Conservation (phyloP, 2,888 invertebrate genomes). For the Dynastes maya region DNA sequence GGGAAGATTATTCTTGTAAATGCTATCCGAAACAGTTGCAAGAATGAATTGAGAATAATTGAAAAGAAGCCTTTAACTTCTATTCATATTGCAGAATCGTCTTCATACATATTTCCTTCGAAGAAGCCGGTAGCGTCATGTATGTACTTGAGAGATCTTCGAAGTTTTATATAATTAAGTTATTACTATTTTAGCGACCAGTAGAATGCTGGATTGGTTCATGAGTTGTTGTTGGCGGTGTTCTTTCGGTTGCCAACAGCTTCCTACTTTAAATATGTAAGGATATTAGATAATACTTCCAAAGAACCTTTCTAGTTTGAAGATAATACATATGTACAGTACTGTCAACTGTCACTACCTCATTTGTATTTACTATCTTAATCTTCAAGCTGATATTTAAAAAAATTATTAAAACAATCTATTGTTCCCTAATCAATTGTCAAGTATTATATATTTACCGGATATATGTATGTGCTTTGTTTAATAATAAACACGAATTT, state of each 20-base stretch:
- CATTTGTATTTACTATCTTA: too few relatives aligned
- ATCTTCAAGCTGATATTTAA: background rate
- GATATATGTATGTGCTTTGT: too few relatives aligned
- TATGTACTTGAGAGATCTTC: slow-evolving; percentile 24
- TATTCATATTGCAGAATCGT: slow-evolving; percentile 42
- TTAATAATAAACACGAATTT: too few relatives aligned
- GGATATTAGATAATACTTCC: background rate
- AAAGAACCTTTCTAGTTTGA: too few relatives aligned
- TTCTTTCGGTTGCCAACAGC: slow-evolving; percentile 63
- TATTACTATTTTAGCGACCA: slow-evolving; percentile 53
- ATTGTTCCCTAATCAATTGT: too few relatives aligned
- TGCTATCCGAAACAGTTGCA: background rate
- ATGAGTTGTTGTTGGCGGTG: slow-evolving; percentile 64
- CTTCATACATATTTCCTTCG: slow-evolving; percentile 47
- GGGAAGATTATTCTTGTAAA: background rate
- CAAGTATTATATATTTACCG: too few relatives aligned
- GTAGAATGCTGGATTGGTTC: slow-evolving; percentile 59
- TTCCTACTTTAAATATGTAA: slow-evolving; percentile 55
- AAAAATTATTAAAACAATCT: background rate
- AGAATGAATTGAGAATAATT: background rate
- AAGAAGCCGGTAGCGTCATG: slow-evolving; percentile 42
- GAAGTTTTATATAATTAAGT: background rate
- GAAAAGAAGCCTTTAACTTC: slow-evolving; percentile 25
- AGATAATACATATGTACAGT: too few relatives aligned
- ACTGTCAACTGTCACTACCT: too few relatives aligned